Evolutionary conservation across 2,797 vertebrate genomes (phyloP).

Genomic region (Acomys russatus): DNA sequence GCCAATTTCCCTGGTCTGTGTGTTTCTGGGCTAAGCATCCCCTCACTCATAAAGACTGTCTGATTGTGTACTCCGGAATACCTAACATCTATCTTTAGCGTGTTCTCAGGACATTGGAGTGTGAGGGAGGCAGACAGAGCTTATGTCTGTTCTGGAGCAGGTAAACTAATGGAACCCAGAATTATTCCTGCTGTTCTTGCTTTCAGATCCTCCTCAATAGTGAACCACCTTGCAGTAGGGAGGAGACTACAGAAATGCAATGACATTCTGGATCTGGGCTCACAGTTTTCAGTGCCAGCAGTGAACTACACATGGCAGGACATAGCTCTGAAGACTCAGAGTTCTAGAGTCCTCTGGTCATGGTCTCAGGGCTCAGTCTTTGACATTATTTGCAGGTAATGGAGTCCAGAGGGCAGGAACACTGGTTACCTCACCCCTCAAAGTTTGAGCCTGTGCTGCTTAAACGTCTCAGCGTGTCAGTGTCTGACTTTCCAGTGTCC

Average conservation of each 20-base stretch:
- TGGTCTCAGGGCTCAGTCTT: neutral
- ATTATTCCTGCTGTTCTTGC: neutral
- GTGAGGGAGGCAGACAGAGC: neutral
- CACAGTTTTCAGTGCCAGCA: neutral
- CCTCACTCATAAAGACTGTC: too few relatives aligned
- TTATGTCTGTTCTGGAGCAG: neutral
- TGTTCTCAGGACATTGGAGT: too few relatives aligned
- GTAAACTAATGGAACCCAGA: neutral
- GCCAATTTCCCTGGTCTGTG: neutral
- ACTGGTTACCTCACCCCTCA: neutral
- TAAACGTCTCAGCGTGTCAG: neutral
- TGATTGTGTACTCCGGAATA: neutral
- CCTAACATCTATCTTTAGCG: neutral
- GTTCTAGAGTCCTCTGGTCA: neutral
- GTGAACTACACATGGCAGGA: neutral
- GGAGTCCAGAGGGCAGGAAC: neutral
- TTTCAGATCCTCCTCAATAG: neutral
- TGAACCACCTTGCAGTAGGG: neutral
- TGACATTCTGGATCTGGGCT: neutral
- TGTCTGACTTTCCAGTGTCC: neutral
- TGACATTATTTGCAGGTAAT: neutral
- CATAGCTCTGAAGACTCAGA: neutral
- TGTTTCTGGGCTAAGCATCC: neutral
- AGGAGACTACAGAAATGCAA: neutral
- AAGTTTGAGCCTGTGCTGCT: neutral